Evolutionary conservation across 2,888 invertebrate species (phyloP).

Genomic region (Caenorhabditis uteleia): DNA sequence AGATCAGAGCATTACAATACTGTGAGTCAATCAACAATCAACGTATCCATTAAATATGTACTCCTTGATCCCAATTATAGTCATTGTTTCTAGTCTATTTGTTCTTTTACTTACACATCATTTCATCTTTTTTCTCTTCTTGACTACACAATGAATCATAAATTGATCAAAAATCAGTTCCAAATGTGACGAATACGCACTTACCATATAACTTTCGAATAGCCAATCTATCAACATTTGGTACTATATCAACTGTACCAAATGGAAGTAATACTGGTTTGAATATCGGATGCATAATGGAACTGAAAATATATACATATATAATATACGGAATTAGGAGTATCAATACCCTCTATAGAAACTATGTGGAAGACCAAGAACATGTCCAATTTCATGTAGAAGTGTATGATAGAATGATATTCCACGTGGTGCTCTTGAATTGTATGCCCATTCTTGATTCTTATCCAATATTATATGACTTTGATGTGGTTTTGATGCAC

Average conservation of each 20-base stretch:
- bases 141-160: no score
- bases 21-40: no score
- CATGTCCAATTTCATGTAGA: slow-evolving; percentile 64
- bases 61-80: no score
- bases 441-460: slow-evolving; percentile 43
- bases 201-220: slow-evolving; percentile 58
- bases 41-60: no score
- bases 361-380: slow-evolving; percentile 59
- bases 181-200: no score
- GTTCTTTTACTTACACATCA: no score
- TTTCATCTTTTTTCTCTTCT: no score
- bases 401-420: slow-evolving; percentile 47
- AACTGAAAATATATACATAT: slow-evolving; percentile 20
- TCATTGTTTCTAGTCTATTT: no score
- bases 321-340: neutral
- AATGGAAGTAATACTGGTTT: slow-evolving; percentile 45
- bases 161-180: no score
- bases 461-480: slow-evolving; percentile 43
- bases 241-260: slow-evolving; percentile 41
- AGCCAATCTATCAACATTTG: slow-evolving; percentile 42
- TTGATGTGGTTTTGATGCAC: slow-evolving; percentile 29
- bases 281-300: slow-evolving; percentile 63
- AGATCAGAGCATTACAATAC: no score
- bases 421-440: slow-evolving; percentile 28
- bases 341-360: slow-evolving; percentile 40